Base-by-base conservation (phyloP, 2,113 vertebrate species). In the Collichthys lucidus region DNA sequence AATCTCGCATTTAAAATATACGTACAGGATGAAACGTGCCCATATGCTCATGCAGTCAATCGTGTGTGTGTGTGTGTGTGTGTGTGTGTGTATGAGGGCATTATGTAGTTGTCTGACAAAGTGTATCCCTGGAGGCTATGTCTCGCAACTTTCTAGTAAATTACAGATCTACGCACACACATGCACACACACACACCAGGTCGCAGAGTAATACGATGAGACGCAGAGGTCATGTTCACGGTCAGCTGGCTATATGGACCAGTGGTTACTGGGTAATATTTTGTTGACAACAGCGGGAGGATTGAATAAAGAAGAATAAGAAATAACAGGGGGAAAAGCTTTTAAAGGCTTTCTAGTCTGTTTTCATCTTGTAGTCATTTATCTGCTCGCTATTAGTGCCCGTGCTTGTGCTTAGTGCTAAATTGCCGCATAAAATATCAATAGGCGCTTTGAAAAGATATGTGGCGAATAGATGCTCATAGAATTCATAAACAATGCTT, bases 231-330 rank as follows among this genome's bases (percentile, higher is more conserved):
- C 87, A 29, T 61, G 71, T 86, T 86, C 65, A 77, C 44, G 74
- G 84, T 89, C 87, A 86, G 82, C 63, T 74, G 84, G 40, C 49
- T 77, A 62, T 72, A 69, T 57, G 59, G 69, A 65, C 74, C 77
- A 40, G 26, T 29, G 35, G 24, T 61, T 57, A n/a, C 50, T 46
- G 53, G 19, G 20, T 62, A 55, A 50, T 61, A 20, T 79, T 68
- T 80, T 46, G 47, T 29, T 63, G 53, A 77, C 60, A 74, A 56
- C 11, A 0, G 69, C 49, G 57, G 26, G 12, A 71, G 11, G 64
- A 79, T 22, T 20, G 31, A 61, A 65, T 79, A 50, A 59, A 59
- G 12, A 50, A 55, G 14, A 59, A 82, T 22, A 63, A 29, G 11
- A 44, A 66, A 7, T 26, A 44, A 31, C 57, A 62, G 16, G 5